These are phyloP conservation scores for Lates calcarifer DNA, from an alignment of 2,113 vertebrate genomes.

Conservation along the genomic window DNA sequence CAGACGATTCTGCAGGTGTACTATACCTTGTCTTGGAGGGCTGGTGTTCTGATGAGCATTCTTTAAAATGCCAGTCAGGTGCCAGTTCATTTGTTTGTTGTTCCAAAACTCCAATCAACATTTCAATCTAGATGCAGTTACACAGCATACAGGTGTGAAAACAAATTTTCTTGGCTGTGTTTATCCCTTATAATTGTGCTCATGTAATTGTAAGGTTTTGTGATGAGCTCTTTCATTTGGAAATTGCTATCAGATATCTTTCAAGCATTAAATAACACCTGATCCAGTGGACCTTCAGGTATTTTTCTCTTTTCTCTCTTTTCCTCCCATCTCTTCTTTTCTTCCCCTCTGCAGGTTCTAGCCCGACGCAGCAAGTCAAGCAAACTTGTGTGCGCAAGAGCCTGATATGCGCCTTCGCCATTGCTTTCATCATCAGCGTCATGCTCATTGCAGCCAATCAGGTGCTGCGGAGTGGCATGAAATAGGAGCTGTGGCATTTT, in stretches of 20 bases:
- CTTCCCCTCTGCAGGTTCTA: conserved; percentile 85
- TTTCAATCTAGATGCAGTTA: conserved; percentile 59
- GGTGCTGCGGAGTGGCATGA: conserved; percentile 97
- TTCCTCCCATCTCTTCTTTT: not conserved
- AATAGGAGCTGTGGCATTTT: conserved; percentile 78
- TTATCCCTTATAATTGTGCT: conserved; percentile 49
- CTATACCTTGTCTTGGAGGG: not conserved
- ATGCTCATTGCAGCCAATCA: conserved; percentile 99
- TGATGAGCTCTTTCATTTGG: conserved; percentile 53
- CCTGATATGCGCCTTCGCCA: conserved; percentile 97
- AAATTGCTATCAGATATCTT: conserved; percentile 49
- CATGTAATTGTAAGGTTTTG: conserved; percentile 32
- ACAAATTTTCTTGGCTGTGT: conserved; percentile 19
- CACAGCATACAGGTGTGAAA: conserved; percentile 56
- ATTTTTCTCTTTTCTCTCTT: not conserved
- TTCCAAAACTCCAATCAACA: conserved; percentile 57
- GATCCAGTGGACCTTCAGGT: conserved; percentile 20
- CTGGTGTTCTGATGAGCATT: not conserved
- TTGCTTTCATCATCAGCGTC: conserved; percentile 98
- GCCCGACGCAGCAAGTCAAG: conserved; percentile 97
- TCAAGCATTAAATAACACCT: conserved; percentile 50
- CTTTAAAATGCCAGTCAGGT: conserved; percentile 39
- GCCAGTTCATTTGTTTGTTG: conserved; percentile 43
- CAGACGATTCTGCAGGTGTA: not conserved
- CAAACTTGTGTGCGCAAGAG: conserved; percentile 98